Conservation (phyloP, 2,888 invertebrate species). For the Watsonalla cultraria region DNA sequence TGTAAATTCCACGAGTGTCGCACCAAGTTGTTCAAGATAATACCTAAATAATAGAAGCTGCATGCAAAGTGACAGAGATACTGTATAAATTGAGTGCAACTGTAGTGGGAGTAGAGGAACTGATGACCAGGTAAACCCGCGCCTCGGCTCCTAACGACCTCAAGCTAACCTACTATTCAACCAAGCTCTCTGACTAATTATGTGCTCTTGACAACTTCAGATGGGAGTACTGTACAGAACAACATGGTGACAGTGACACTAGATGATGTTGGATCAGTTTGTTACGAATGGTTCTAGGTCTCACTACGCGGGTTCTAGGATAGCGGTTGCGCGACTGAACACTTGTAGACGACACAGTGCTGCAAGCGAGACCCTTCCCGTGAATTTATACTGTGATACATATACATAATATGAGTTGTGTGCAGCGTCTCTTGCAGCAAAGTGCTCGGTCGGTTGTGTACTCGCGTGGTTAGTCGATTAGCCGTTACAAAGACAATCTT, state of each 20-base stretch:
- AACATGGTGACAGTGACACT: constrained; percentile 70
- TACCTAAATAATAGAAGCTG: constrained; percentile 67
- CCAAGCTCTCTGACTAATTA: constrained; percentile 71
- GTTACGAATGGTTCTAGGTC: constrained; percentile 69
- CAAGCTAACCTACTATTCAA: constrained; percentile 72
- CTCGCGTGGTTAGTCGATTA: constrained; percentile 75
- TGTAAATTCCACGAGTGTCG: constrained; percentile 41
- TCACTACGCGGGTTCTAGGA: constrained; percentile 71
- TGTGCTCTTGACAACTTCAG: constrained; percentile 68
- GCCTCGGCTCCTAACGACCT: constrained; percentile 64
- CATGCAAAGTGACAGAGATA: constrained; percentile 74
- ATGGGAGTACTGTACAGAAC: constrained; percentile 66
- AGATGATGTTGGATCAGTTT: constrained; percentile 67
- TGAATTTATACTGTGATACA: constrained; percentile 2
- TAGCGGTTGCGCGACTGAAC: constrained; percentile 75
- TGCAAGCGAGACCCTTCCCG: constrained; percentile 48
- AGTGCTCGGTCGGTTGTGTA: constrained; percentile 71
- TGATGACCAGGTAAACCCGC: constrained; percentile 60
- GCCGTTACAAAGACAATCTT: constrained; percentile 67
- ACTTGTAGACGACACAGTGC: constrained; percentile 64
- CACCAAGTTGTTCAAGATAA: constrained; percentile 42
- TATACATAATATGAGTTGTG: constrained; percentile 5
- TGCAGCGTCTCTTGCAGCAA: constrained; percentile 57
- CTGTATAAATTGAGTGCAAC: constrained; percentile 64
- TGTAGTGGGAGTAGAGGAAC: constrained; percentile 63